Base-by-base conservation (phyloP, 1,140 invertebrate genomes). In the Aphidius gifuensis region DNA sequence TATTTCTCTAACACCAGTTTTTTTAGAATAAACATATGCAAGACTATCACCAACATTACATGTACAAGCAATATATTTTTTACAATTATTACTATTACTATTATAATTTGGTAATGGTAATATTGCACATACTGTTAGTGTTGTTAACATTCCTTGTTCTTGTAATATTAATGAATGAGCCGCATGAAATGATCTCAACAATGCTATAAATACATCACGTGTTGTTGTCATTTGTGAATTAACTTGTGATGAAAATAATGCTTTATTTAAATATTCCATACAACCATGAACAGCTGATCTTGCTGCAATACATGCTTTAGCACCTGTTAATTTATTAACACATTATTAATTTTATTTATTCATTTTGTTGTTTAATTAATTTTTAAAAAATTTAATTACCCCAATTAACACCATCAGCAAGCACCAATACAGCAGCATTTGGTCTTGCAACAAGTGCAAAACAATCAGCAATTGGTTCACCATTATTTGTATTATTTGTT, bases 351-450 rank as follows among this genome's bases (percentile, higher is more conserved):
- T 21, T 48, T n/a, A n/a, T n/a, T n/a, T n/a, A n/a, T n/a, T n/a
- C n/a, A n/a, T n/a, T n/a, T 16, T 16, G 16, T 16, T 16, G 16
- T 16, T 16, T 9, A 21, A 48, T 16, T 9, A 54, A 54, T 54
- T 9, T 11, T 40, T 54, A 2, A 7, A 48, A 58, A 47, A 40
- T 44, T 58, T 57, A 16, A 74, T 86, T 84, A 78, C 94, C 94
- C 94, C 94, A 96, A 81, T 97, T 96, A 0, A 96, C 94, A 45
- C 94, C 94, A 84, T 96, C 94, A 9, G 93, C 94, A 51, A 97
- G 83, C 43, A 90, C 88, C 69, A 96, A 80, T 62, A 95, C 86
- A 5, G 90, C 88, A 64, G 88, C 92, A 77, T 95, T 91, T 50
- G 85, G 85, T 47, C 92, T 82, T 5, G 90, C 87, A 66, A 92